Percentiles rank a stretch among this genome's conserved stretches.
phyloP scores from a whole-genome alignment of 2,797 vertebrate species.

The Synanceia verrucosa region DNA sequence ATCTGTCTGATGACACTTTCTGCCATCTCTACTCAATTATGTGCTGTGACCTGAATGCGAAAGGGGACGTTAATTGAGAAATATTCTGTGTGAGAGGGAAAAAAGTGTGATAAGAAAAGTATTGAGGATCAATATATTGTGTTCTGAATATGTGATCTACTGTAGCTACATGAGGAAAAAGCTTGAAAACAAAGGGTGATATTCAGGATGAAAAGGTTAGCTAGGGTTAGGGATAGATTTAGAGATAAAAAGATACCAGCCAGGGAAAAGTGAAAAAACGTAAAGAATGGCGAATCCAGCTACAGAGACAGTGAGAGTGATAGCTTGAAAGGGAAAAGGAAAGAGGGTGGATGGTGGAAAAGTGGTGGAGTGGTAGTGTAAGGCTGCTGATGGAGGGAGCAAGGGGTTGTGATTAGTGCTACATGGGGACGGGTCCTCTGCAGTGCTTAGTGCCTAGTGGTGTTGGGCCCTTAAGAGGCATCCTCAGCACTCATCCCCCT shows the following conservation, averaged over 20 bases:
- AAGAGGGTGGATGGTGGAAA: conserved; percentile 48
- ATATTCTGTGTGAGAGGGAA: conserved; percentile 28
- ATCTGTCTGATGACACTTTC: conserved; percentile 66
- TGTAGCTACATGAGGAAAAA: conserved; percentile 3
- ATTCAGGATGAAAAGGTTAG: conserved; percentile 2
- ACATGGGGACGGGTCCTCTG: conserved; percentile 67
- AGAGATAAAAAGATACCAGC: no score
- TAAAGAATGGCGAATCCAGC: conserved; percentile 24
- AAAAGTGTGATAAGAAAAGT: conserved; percentile 21
- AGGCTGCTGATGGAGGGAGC: conserved; percentile 71
- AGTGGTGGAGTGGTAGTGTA: conserved; percentile 49
- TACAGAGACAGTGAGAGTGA: conserved; percentile 40
- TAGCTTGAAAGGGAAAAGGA: conserved; percentile 48
- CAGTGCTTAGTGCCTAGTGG: conserved; percentile 61
- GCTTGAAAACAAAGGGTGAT: conserved; percentile 16
- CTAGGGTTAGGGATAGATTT: no score
- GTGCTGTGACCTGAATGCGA: conserved; percentile 61
- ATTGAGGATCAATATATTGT: conserved; percentile 35
- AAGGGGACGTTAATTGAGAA: conserved; percentile 42
- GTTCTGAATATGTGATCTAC: background rate
- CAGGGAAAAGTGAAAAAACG: conserved; percentile 6
- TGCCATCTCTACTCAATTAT: conserved; percentile 50
- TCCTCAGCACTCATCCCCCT: conserved; percentile 54
- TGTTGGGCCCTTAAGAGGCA: conserved; percentile 66
- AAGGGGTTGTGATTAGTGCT: conserved; percentile 79